Evolutionary conservation across 2,113 vertebrate genomes (phyloP), one percentile per base, ranked within the genome.

Genomic region (Orycteropus afer): DNA sequence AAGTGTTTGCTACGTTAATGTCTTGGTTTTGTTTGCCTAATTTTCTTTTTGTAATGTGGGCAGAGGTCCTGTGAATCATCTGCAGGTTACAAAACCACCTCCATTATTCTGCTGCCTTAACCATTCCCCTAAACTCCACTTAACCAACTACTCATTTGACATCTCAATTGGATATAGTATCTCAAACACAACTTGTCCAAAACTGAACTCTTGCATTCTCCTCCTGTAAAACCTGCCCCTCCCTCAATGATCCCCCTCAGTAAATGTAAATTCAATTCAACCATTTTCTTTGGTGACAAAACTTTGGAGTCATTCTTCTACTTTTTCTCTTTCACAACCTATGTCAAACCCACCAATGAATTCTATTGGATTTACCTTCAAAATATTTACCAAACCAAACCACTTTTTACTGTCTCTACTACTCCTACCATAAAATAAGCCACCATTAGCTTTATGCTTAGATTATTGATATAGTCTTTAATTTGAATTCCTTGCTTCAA

Each of bases 41-140:
- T 18, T 86, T 80, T 67, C 15, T 73, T 51, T 83, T 78, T 45
- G 45, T 61, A 27, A 63, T 53, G 47, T 14, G 42, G 45, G n/a
- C 7, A 5, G 13, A 17, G 25, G 22, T 11, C 69, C 63, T 53
- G 22, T 12, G 29, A 9, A 29, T 61, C 18, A 7, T 55, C 51
- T 45, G 3, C 47, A 77, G n/a, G 81, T 32, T 82, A 61, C 15
- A 78, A 49, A 57, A 13, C 29, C 5, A 22, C 57, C 83, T n/a
- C n/a, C 5, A 1, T 0, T 22, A 37, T 7, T 51, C 22, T 34
- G 12, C 3, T 20, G 0, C 55, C 9, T 23, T 69, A n/a, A 34
- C 15, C 49, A 67, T 18, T 40, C 59, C 37, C 27, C 29, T 15
- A 4, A 78, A 79, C 57, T 49, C 53, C 42, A 23, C 25, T 4